Base-by-base conservation (phyloP, 64 coral and sea anemone species). In the Pocillopora damicornis region DNA sequence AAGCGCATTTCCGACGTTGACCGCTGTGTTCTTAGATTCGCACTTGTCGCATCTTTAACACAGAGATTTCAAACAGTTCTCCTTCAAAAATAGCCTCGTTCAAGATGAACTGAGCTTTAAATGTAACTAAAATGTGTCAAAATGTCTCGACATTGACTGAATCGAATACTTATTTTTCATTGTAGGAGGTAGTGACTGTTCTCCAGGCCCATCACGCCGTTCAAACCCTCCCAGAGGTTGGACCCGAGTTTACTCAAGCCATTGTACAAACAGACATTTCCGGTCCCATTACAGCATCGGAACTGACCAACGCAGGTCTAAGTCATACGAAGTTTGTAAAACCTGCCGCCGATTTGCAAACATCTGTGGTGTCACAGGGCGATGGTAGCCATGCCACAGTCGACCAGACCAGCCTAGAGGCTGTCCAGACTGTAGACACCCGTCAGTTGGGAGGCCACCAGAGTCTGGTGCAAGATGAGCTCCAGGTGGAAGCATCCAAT, bases 221-320 rank as follows among this genome's bases (percentile, higher is more conserved):
- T 2, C 94, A 91, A 22, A 92, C 89, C 11, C 87, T 97, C 10
- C 91, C 94, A 14, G 84, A 87, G 30, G 94, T 87, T n/a, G 90
- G 82, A 74, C 94, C 94, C 12, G 91, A 97, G 69, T 79, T 97
- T 63, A 91, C 87, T 9, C 94, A 97, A 60, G 94, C 94, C 38
- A 97, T 97, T 75, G 94, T 97, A 60, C 94, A 97, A 63, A 97
- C 94, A 83, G 94, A 97, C 62, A 97, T 97, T 37, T 90, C 94
- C 85, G 94, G 91, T 4, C 94, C 94, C 7, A 89, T 97, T 30
- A 88, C 86, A 35, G 85, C 85, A 26, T 87, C 85, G n/a, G 86
- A 88, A 35, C 14, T 88, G 12, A 37, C 58, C 1, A 75, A 75
- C 37, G 56, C 22, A 75, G 15, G 68, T 10, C 85, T 75, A 18